A percentile compares a stretch with the other conserved stretches of the same genome.
phyloP scores from a whole-genome alignment of 2,113 vertebrate species.

The Rhinichthys klamathensis region DNA sequence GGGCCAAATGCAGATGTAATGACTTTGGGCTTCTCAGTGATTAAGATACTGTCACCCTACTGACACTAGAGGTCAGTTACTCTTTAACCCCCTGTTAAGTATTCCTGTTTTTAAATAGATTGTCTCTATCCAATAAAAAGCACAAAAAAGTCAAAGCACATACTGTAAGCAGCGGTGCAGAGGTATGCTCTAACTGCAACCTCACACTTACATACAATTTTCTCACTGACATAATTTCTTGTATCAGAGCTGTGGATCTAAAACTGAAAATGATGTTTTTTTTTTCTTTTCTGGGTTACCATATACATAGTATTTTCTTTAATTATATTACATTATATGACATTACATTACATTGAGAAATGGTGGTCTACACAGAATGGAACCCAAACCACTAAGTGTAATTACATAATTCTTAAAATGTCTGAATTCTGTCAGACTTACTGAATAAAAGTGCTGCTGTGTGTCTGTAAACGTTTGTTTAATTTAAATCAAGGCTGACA shows the following conservation, averaged over 20 bases:
- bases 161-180: not conserved
- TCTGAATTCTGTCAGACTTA: too few relatives aligned
- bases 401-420: too few relatives aligned
- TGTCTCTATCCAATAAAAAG: conserved; percentile 60
- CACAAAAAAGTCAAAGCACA: not conserved
- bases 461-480: not conserved
- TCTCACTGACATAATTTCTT: not conserved
- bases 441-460: too few relatives aligned
- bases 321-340: too few relatives aligned
- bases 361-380: too few relatives aligned
- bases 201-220: not conserved
- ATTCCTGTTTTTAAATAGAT: conserved; percentile 83
- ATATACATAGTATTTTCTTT: too few relatives aligned
- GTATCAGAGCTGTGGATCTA: too few relatives aligned
- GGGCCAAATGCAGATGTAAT: conserved; percentile 78
- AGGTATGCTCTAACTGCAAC: not conserved
- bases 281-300: too few relatives aligned
- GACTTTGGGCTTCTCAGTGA: conserved; percentile 82
- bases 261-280: too few relatives aligned
- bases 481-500: not conserved
- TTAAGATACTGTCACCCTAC: conserved; percentile 82
- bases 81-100: conserved; percentile 84
- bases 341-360: too few relatives aligned
- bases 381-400: too few relatives aligned
- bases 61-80: conserved; percentile 80